Base-by-base conservation (phyloP, 2,888 invertebrate species). In the Rhingia campestris region DNA sequence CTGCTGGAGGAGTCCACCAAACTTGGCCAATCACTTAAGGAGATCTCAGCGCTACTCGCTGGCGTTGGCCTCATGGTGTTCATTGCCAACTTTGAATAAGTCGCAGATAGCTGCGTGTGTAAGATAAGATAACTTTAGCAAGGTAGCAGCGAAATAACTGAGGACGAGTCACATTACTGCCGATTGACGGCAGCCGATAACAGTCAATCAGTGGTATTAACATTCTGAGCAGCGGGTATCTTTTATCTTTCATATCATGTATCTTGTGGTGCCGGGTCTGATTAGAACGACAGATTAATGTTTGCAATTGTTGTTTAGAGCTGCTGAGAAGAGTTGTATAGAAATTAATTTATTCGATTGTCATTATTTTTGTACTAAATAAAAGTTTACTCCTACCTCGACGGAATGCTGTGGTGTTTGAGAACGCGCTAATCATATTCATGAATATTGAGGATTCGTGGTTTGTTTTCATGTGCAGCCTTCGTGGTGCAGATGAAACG, bases 11-110 rank as follows among this genome's bases (percentile, higher is more conserved):
- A 98, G 88, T 94, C 95, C n/a, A 94, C 94, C 4, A 96, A 95
- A 89, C 93, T 98, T 69, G 93, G 94, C 89, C 98, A 99, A 90
- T 97, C 97, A 49, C 92, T 98, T 6, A 96, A 96, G 91, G 99
- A 99, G 93, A 96, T 99, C 81, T 88, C 95, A 56, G 98, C 98
- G 33, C 92, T 99, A 86, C 92, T 99, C 49, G 93, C 95, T 74
- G 99, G 99, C 72, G 98, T 99, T 39, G 95, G 95, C 87, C 96
- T 99, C 95, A 99, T 99, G 99, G 96, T 98, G 86, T 92, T 98
- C 81, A 98, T 99, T 90, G 97, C 98, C 74, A 95, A 89, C 61
- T 89, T 89, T 84, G 91, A 91, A 76, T 91, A 90, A 86, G 58
- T 47, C 45, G 33, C 22, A 12, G 7, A 47, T 43, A 45, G 39